These are phyloP conservation scores for Pomacea maculata DNA, from an alignment of 1,140 invertebrate species.

Conservation along the genomic window DNA sequence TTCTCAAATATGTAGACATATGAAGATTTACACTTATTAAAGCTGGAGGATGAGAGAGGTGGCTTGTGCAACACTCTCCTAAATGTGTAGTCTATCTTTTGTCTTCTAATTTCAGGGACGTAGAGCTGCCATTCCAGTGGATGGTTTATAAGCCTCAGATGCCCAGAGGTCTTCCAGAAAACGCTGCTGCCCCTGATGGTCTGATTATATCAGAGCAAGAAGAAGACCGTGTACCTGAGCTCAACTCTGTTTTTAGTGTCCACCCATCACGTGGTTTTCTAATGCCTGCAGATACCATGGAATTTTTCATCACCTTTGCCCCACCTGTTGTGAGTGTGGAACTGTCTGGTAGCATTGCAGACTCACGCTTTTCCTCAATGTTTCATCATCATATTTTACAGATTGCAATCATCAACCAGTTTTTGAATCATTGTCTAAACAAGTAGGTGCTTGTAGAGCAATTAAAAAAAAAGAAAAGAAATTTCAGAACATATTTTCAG, in stretches of 20 bases:
- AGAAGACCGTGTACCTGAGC: conserved; percentile 51
- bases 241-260: conserved; percentile 60
- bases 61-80: too few relatives aligned
- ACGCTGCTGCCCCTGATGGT: conserved; percentile 18
- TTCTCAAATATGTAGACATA: too few relatives aligned
- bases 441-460: too few relatives aligned
- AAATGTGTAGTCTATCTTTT: too few relatives aligned
- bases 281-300: conserved; percentile 37
- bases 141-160: conserved; percentile 61
- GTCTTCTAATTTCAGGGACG: conserved; percentile 46
- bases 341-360: not conserved
- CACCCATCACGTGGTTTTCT: conserved; percentile 54
- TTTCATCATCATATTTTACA: too few relatives aligned
- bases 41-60: too few relatives aligned
- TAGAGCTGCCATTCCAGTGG: conserved; percentile 62
- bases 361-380: not conserved
- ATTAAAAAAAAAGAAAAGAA: too few relatives aligned
- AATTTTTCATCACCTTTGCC: conserved; percentile 61
- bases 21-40: too few relatives aligned
- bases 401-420: too few relatives aligned
- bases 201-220: not conserved
- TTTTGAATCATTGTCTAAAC: too few relatives aligned
- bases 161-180: conserved; percentile 30
- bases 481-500: too few relatives aligned
- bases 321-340: conserved; percentile 52